Percentiles rank a stretch among this genome's conserved stretches.
phyloP scores from a whole-genome alignment of 2,888 invertebrate species.

The Cantharis flavilabris region DNA sequence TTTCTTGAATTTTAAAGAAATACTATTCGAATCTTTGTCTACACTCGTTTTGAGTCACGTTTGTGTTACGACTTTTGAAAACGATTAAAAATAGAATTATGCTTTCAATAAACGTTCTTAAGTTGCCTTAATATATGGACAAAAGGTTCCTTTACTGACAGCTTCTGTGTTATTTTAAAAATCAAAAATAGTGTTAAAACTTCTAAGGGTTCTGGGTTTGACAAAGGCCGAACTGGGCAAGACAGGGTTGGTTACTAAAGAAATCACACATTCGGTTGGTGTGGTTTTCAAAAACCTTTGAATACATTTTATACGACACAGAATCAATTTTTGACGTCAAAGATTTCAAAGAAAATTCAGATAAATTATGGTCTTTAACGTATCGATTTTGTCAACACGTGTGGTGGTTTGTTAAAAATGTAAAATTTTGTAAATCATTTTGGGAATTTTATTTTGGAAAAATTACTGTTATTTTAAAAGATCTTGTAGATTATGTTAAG shows the following conservation, averaged over 20 bases:
- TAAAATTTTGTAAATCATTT: background rate
- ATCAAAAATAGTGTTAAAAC: constrained; percentile 18
- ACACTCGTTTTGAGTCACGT: background rate
- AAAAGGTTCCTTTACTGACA: constrained; percentile 21
- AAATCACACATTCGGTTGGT: constrained; percentile 43
- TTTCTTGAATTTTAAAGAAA: constrained; percentile 4
- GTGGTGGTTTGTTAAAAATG: constrained; percentile 37
- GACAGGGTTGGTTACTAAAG: constrained; percentile 41
- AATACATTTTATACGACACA: constrained; percentile 42
- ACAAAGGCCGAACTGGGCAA: constrained; percentile 41
- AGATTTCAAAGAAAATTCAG: constrained; percentile 43
- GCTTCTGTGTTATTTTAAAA: constrained; percentile 5
- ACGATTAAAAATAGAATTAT: background rate
- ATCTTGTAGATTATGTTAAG: background rate
- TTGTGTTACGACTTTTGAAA: constrained; percentile 10
- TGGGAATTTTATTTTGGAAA: background rate
- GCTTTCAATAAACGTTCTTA: constrained; percentile 2
- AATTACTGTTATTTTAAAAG: background rate
- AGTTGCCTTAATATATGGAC: constrained; percentile 10
- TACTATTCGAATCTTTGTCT: constrained; percentile 2
- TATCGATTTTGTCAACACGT: constrained; percentile 53
- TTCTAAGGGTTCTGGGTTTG: constrained; percentile 23
- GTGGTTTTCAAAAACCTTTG: constrained; percentile 48
- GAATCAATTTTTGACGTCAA: constrained; percentile 27
- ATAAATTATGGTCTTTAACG: constrained; percentile 51